These are phyloP conservation scores for Hypocryptadius cinnamomeus DNA, from an alignment of 2,113 vertebrate species.

Conservation along the genomic window DNA sequence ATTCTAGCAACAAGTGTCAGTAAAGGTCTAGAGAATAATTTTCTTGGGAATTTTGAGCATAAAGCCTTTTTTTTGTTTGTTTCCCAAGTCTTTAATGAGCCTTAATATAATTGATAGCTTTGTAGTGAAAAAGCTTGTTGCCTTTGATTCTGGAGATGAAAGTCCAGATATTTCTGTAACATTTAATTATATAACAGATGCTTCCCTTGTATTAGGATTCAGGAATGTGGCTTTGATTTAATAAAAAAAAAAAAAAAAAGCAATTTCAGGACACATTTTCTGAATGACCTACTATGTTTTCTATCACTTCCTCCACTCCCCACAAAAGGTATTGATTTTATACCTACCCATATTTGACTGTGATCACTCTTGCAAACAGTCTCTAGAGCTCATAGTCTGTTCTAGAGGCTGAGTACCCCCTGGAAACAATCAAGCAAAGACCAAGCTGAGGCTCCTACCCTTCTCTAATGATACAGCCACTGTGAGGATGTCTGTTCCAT, in stretches of 20 bases:
- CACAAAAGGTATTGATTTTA: neutral
- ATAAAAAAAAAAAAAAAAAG: neutral
- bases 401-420: neutral
- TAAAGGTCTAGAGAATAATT: neutral
- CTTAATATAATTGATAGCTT: conserved; percentile 7
- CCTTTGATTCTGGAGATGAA: conserved; percentile 28
- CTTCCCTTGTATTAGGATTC: neutral
- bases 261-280: neutral
- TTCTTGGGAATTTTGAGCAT: neutral
- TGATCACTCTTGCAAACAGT: neutral
- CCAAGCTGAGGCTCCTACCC: neutral
- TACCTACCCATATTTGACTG: neutral
- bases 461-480: neutral
- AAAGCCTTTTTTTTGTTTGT: neutral
- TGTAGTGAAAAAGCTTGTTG: neutral
- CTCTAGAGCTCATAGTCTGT: neutral
- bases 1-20: neutral
- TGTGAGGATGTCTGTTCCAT: neutral
- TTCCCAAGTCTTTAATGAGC: neutral
- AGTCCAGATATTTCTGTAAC: neutral
- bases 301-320: accelerated
- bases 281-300: neutral
- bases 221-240: neutral
- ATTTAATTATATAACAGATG: neutral
- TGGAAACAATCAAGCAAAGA: neutral